Conservation (phyloP, 2,888 invertebrate genomes). For the Trilocha varians region DNA sequence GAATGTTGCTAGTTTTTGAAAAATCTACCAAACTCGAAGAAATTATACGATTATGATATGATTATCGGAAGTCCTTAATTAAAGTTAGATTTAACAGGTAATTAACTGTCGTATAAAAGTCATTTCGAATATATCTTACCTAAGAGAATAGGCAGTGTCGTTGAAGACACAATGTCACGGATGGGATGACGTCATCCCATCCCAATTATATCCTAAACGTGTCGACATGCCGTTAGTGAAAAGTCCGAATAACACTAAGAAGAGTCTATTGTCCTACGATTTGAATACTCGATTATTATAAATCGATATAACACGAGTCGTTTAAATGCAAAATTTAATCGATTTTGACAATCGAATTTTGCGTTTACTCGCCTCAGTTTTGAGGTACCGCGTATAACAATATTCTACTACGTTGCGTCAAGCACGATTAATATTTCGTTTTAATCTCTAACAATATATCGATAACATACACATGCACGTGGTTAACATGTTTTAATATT, state of each 20-base stretch:
- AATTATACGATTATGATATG: slow-evolving; percentile 53
- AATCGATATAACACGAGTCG: not conserved
- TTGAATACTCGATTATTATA: not conserved
- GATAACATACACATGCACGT: slow-evolving; percentile 62
- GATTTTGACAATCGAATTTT: not conserved
- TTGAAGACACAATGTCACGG: slow-evolving; percentile 12
- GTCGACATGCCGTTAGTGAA: slow-evolving; percentile 49
- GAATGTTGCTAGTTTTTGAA: slow-evolving; percentile 40
- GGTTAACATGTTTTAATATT: slow-evolving; percentile 47
- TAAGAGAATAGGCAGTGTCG: slow-evolving; percentile 64
- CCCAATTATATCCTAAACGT: slow-evolving; percentile 43
- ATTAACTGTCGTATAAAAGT: slow-evolving; percentile 73
- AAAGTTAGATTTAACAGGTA: slow-evolving; percentile 68
- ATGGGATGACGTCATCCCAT: slow-evolving; percentile 44
- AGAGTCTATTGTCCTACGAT: slow-evolving; percentile 21
- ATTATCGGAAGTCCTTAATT: slow-evolving; percentile 65
- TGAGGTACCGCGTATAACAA: slow-evolving; percentile 8
- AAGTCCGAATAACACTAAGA: slow-evolving; percentile 55
- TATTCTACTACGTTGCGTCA: slow-evolving; percentile 44
- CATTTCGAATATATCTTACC: slow-evolving; percentile 69
- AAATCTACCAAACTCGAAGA: slow-evolving; percentile 21
- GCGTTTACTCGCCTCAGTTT: not conserved
- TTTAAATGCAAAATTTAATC: not conserved
- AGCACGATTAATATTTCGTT: slow-evolving; percentile 44
- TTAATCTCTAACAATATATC: slow-evolving; percentile 60